These are phyloP conservation scores for Anabas testudineus DNA, from an alignment of 2,797 vertebrate genomes.

Conservation along the genomic window DNA sequence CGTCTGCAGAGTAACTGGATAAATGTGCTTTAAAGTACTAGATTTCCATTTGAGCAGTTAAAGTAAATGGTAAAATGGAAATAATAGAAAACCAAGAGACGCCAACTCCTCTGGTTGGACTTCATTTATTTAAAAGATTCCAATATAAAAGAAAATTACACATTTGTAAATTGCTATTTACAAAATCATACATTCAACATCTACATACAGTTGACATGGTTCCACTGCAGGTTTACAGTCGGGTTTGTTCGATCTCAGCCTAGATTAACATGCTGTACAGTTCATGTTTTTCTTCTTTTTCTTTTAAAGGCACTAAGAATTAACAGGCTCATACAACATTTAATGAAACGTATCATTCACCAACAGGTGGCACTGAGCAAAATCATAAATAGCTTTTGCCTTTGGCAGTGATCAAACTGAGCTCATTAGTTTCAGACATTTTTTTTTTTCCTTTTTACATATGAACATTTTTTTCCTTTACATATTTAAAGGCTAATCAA, in stretches of 20 bases:
- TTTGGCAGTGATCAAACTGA: constrained; percentile 64
- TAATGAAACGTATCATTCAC: constrained; percentile 21
- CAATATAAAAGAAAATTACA: constrained; percentile 60
- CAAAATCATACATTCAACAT: constrained; percentile 63
- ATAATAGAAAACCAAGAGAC: no score
- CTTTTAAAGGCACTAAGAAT: constrained; percentile 68
- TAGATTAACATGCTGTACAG: constrained; percentile 28
- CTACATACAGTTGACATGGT: constrained; percentile 54
- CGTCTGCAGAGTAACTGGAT: no score
- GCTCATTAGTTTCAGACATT: constrained; percentile 25
- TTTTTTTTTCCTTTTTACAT: constrained; percentile 13
- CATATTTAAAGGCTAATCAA: constrained; percentile 59
- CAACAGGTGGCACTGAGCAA: constrained; percentile 17
- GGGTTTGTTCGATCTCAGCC: constrained; percentile 18
- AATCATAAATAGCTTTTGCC: constrained; percentile 73
- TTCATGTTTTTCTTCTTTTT: constrained; percentile 6
- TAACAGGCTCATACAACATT: constrained; percentile 32
- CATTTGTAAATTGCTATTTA: constrained; percentile 62
- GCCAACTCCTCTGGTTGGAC: background rate
- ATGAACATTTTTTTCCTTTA: constrained; percentile 40
- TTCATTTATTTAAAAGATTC: constrained; percentile 68
- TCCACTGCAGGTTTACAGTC: constrained; percentile 54
- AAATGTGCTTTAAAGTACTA: no score
- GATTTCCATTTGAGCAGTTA: no score
- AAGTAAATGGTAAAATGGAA: background rate